Conservation (phyloP, 2,888 invertebrate genomes). For the Leptinotarsa haldemani region DNA sequence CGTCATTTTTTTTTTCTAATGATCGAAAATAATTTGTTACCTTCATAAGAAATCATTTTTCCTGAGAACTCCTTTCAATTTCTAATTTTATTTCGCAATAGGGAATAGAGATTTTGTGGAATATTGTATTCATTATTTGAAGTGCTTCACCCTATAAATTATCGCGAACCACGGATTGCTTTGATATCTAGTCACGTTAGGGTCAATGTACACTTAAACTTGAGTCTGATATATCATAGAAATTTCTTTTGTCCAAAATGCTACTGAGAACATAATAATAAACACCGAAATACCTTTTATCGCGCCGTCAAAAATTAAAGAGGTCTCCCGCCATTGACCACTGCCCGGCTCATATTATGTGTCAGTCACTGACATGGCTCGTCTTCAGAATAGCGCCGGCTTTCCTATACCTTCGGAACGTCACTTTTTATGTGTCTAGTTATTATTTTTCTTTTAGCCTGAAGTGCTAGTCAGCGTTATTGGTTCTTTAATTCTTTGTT, state of each 20-base stretch:
- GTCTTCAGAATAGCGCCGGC: constrained; percentile 41
- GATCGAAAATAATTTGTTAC: too few relatives aligned
- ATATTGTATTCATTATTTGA: too few relatives aligned
- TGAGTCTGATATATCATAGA: constrained; percentile 34
- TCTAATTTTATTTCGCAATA: too few relatives aligned
- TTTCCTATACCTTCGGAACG: constrained; percentile 49
- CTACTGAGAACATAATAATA: constrained; percentile 53
- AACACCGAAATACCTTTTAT: constrained; percentile 52
- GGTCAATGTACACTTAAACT: neutral
- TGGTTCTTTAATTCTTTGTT: constrained; percentile 46
- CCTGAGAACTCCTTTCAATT: too few relatives aligned
- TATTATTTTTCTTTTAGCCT: constrained; percentile 42
- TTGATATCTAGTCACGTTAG: neutral
- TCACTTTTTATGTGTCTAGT: constrained; percentile 47
- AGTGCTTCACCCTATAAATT: neutral
- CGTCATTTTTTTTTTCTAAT: too few relatives aligned
- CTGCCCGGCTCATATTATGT: constrained; percentile 20
- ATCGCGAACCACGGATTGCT: neutral
- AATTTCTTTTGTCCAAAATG: constrained; percentile 44
- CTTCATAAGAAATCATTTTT: too few relatives aligned
- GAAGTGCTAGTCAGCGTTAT: constrained; percentile 51
- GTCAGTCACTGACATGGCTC: constrained; percentile 30
- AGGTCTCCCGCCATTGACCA: constrained; percentile 46
- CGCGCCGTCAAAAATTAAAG: constrained; percentile 50
- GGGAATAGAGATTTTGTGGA: too few relatives aligned